Base-by-base conservation (phyloP, 2,797 vertebrate genomes). In the Acrocephalus scirpaceus region DNA sequence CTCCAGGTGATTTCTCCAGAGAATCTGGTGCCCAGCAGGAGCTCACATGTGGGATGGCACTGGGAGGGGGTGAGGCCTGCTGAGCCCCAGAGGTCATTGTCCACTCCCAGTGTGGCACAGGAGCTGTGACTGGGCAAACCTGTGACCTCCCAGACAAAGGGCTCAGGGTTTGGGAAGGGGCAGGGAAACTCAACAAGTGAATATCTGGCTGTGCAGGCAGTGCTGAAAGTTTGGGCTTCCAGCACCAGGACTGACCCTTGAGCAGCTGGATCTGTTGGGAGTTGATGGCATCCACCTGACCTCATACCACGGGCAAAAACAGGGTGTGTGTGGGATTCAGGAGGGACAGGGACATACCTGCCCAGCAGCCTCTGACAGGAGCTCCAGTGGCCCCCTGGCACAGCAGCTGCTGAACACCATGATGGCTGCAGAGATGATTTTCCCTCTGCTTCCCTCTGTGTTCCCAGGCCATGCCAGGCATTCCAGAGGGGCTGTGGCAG, bases 391-490 rank as follows among this genome's bases (percentile, higher is more conserved):
- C 15, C 40, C 12, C 30, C 5, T 19, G 50, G n/a, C 16, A 36
- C 44, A 25, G 67, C 36, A 29, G 45, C 60, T 50, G 29, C 36
- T n/a, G 60, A 22, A 5, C 40, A 50, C 36, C 17, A 7, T 3
- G 5, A 5, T 12, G 21, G 44, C 15, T 32, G 13, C 51, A 51
- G 17, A 21, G 60, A 13, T 32, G 13, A 10, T n/a, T 21, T 44
- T 13, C 16, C 29, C 16, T 42, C 32, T 22, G n/a, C n/a, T 25
- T n/a, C 50, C 30, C 25, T 26, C n/a, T 21, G 44, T 5, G 0
- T 11, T 22, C 32, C 32, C 32, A 15, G 38, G 26, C 61, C 22
- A 4, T 13, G 45, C 22, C 53, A 47, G 45, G 17, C 36, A 22
- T 56, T 44, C 56, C 84, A 32, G 42, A 70, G 48, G 42, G 57